phyloP scores from a whole-genome alignment of 2,113 vertebrate species.

The Eurypyga helias region DNA sequence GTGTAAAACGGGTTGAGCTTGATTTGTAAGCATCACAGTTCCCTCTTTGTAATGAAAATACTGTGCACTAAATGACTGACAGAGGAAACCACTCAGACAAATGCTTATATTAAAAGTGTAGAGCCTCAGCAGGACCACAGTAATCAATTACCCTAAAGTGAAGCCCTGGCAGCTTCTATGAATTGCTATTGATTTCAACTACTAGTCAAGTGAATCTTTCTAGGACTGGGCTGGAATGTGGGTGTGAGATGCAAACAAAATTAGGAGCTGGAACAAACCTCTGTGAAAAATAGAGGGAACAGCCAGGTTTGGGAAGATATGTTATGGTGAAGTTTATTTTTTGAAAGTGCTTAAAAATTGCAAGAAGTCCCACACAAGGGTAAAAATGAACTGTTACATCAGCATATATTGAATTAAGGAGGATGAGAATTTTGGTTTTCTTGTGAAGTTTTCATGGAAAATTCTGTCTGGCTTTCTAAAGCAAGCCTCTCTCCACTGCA shows the following conservation, averaged over 20 bases:
- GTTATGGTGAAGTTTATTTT: constrained; percentile 7
- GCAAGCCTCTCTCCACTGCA: neutral
- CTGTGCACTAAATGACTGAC: constrained; percentile 20
- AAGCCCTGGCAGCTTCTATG: constrained; percentile 47
- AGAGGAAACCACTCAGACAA: constrained; percentile 40
- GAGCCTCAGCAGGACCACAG: constrained; percentile 24
- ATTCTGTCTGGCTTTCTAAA: neutral
- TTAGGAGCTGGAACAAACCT: constrained; percentile 30
- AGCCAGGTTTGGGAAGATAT: neutral
- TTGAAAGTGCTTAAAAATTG: constrained; percentile 29
- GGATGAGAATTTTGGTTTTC: neutral
- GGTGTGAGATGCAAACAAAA: constrained; percentile 43
- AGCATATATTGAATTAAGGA: constrained; percentile 22
- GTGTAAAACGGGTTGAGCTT: constrained; percentile 22
- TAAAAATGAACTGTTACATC: constrained; percentile 31
- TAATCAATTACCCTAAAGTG: constrained; percentile 54
- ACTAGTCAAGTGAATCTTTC: neutral
- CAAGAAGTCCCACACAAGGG: neutral
- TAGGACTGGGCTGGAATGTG: neutral
- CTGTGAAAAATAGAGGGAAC: neutral
- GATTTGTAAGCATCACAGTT: constrained; percentile 36
- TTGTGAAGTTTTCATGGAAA: neutral
- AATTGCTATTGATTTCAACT: constrained; percentile 58
- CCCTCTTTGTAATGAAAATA: constrained; percentile 34
- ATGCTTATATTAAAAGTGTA: constrained; percentile 13